A percentile compares a stretch with the other conserved stretches of the same genome.
Evolutionary conservation across 2,888 invertebrate species (phyloP).

Genomic region (Volucella bombylans): DNA sequence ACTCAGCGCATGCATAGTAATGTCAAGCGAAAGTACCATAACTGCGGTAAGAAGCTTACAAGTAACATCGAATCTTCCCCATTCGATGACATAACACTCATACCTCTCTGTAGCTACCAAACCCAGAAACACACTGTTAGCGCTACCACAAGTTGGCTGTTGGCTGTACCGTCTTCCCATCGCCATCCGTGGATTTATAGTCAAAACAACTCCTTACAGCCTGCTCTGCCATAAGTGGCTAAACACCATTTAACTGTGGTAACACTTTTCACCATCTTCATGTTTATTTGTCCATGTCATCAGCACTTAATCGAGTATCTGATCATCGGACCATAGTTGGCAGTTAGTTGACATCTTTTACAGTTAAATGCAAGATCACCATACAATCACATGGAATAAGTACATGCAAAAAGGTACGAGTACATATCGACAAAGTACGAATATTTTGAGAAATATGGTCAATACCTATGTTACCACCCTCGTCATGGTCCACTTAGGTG

Average conservation of each 20-base stretch:
- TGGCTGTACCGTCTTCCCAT: neutral
- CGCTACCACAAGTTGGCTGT: neutral
- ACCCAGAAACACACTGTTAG: neutral
- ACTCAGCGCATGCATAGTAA: neutral
- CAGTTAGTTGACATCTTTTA: constrained; percentile 40
- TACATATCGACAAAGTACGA: neutral
- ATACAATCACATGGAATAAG: neutral
- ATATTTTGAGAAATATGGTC: constrained; percentile 15
- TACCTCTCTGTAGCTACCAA: neutral
- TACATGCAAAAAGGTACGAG: neutral
- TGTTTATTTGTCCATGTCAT: constrained; percentile 15
- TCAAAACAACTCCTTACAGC: constrained; percentile 26
- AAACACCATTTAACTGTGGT: constrained; percentile 32
- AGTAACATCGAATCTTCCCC: neutral
- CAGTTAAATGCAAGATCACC: constrained; percentile 27
- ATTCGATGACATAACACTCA: constrained; percentile 34
- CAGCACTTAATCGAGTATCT: constrained; percentile 31
- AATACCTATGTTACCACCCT: constrained; percentile 27
- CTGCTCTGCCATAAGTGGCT: constrained; percentile 51
- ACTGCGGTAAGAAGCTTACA: neutral
- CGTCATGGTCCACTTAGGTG: constrained; percentile 34
- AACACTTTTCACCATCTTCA: constrained; percentile 37
- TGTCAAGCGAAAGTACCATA: neutral
- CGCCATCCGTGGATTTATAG: constrained; percentile 9
- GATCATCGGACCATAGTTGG: constrained; percentile 51